Conservation (phyloP, 2,888 invertebrate genomes). For the Pristionchus maxplancki region DNA sequence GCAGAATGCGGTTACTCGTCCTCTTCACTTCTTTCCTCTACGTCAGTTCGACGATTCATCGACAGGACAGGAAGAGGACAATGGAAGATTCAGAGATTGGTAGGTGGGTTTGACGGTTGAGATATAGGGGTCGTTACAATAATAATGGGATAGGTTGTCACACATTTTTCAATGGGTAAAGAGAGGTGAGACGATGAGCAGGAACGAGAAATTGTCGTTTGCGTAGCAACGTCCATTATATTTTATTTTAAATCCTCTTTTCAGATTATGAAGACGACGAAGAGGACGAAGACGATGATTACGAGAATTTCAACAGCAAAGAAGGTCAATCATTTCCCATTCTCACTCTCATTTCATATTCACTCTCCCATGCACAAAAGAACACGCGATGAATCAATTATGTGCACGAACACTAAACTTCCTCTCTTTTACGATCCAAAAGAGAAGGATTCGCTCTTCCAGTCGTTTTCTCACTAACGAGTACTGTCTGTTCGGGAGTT, state of each 20-base stretch:
- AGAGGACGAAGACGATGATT: not conserved
- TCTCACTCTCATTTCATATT: not conserved
- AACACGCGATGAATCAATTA: not conserved
- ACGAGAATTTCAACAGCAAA: not conserved
- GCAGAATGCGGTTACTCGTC: not conserved
- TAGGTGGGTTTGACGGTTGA: not conserved
- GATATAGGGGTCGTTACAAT: too few relatives aligned
- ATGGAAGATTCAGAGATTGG: not conserved
- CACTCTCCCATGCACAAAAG: not conserved
- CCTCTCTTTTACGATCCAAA: not conserved
- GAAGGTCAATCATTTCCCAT: not conserved
- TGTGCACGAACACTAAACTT: not conserved
- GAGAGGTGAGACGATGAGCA: not conserved
- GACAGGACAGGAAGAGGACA: not conserved
- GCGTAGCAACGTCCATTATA: too few relatives aligned
- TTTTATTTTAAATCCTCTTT: too few relatives aligned
- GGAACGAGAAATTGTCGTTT: too few relatives aligned
- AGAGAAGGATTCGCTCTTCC: not conserved
- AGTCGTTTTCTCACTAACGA: not conserved
- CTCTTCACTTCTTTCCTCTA: not conserved
- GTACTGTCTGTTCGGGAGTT: not conserved
- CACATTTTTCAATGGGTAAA: too few relatives aligned
- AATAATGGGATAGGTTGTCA: too few relatives aligned
- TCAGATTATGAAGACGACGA: slow-evolving; percentile 15
- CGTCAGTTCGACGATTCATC: not conserved